Conservation (phyloP, 2,888 invertebrate genomes). For the Clostera curtula region DNA sequence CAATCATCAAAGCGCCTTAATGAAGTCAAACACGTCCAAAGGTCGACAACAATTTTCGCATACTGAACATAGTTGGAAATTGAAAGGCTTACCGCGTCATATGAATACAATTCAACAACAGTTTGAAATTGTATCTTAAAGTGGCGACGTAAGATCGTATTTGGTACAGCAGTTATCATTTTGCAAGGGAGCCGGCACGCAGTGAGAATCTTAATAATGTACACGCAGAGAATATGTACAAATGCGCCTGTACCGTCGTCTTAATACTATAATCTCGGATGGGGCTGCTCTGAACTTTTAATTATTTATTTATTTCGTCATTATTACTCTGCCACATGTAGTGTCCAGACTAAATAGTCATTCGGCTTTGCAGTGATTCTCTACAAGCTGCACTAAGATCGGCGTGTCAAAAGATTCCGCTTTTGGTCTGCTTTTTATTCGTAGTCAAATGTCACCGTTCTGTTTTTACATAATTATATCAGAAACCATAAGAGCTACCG, state of each 20-base stretch:
- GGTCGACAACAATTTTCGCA: conserved; percentile 59
- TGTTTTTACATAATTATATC: too few relatives aligned
- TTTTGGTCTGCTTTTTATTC: too few relatives aligned
- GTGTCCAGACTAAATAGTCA: too few relatives aligned
- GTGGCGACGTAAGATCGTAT: conserved; percentile 9
- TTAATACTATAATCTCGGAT: conserved; percentile 11
- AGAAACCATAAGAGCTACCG: too few relatives aligned
- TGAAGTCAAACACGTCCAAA: conserved; percentile 47
- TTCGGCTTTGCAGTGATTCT: too few relatives aligned
- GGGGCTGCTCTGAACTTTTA: conserved; percentile 3
- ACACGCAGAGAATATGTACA: conserved; percentile 28
- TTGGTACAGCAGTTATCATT: conserved; percentile 6
- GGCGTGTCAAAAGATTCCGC: too few relatives aligned
- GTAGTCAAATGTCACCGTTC: too few relatives aligned
- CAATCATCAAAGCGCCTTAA: conserved; percentile 27
- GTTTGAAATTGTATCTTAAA: conserved; percentile 21
- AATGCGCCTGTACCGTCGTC: conserved; percentile 31
- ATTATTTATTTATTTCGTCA: too few relatives aligned
- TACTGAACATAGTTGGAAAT: conserved; percentile 55
- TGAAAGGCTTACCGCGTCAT: conserved; percentile 47
- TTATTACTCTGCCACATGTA: too few relatives aligned
- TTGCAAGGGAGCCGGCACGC: conserved; percentile 25
- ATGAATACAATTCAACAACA: conserved; percentile 18
- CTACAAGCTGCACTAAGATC: too few relatives aligned
- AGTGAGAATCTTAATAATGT: conserved; percentile 46